Percentiles rank a stretch among this genome's conserved stretches.
phyloP scores from a whole-genome alignment of 2,797 vertebrate species.

The Peromyscus nudipes region DNA sequence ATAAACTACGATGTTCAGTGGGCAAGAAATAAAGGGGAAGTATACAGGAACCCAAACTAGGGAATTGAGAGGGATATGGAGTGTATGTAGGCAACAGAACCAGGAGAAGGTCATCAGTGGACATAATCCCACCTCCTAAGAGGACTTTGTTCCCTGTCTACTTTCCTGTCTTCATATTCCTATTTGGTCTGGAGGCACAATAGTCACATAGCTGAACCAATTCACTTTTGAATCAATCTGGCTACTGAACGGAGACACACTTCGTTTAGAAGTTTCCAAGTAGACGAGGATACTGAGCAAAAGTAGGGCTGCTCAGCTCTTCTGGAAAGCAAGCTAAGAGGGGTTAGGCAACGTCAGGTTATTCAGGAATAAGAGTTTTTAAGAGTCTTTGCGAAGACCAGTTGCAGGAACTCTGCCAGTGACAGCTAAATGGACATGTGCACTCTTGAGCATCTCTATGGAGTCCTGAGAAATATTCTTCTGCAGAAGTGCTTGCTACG shows the following conservation, averaged over 20 bases:
- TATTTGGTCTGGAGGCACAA: not conserved
- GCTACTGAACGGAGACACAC: not conserved
- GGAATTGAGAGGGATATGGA: not conserved
- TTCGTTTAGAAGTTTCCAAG: not conserved
- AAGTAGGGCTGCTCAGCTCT: not conserved
- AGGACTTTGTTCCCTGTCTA: not conserved
- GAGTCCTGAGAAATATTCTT: not conserved
- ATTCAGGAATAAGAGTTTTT: slow-evolving; percentile 11
- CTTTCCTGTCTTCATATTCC: not conserved
- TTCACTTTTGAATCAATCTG: not conserved
- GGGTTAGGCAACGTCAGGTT: not conserved
- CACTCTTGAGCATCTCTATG: not conserved
- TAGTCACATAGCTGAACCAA: not conserved
- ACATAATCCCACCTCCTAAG: not conserved
- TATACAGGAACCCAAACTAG: not conserved
- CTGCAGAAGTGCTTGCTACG: not conserved
- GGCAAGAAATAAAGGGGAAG: not conserved
- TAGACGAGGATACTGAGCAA: not conserved
- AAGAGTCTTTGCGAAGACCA: not conserved
- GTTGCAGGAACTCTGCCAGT: not conserved
- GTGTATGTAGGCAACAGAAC: not conserved
- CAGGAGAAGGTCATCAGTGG: not conserved
- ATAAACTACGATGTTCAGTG: not conserved
- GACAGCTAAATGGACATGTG: not conserved
- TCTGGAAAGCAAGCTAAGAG: not conserved